Base-by-base conservation (phyloP, 2,888 invertebrate species). In the Hypselothyrea guttata region DNA sequence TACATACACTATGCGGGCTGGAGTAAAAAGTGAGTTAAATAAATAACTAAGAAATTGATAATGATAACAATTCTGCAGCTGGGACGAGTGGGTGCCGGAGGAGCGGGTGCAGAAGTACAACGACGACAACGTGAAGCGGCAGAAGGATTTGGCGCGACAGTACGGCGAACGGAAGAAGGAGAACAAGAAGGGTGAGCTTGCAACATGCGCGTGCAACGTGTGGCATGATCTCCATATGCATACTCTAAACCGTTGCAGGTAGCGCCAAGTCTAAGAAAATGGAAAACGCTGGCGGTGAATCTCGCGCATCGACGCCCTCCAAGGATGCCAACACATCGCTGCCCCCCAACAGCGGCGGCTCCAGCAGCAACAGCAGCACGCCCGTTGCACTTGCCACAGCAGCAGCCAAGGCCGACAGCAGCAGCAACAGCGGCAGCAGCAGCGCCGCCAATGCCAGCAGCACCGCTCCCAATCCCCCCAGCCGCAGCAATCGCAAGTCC, bases 1-100 rank as follows among this genome's bases (percentile, higher is more conserved):
- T 94, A 96, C 60, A 97, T 98, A 70, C 98, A 98, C 90, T 98
- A 98, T 89, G 97, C 97, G 72, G 98, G 98, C 1, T 98, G 98
- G 98, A 98, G 97, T 88, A 98, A 98, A 91, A 98, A 97, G 97
- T 98, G 98, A 51, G 45, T 4, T 15, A 5, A 30, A 11, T 11
- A 33, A 22, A 27, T 7, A 11, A 27, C 0, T 27, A 11, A 18
- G n/a, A 22, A 1, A 18, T 1, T 8, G 28, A 8, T 8, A 28
- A 22, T 4, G 15, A 18, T 22, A 18, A 41, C 12, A 12, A 5
- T n/a, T 9, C 31, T 13, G 27, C 4, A 95, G 95, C 90, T 96
- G 96, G 96, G 96, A 96, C 86, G 96, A 96, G 88, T 96, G 95
- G 97, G 97, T 98, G 4, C 96, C 96, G 0, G 97, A 98, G 88